phyloP scores from a whole-genome alignment of 2,888 invertebrate species.

The Tryphoninae sp. region DNA sequence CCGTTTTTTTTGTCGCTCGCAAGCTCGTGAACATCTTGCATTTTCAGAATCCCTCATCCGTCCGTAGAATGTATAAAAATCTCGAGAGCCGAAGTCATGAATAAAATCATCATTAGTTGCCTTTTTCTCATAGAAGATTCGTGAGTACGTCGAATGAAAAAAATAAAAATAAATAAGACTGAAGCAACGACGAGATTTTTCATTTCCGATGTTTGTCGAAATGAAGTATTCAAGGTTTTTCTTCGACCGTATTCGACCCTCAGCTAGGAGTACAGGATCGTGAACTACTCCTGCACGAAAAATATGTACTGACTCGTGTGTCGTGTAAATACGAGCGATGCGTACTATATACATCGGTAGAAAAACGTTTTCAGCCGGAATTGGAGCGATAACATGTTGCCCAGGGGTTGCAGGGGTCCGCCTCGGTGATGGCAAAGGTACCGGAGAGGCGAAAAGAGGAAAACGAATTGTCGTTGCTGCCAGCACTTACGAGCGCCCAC shows the following conservation, averaged over 20 bases:
- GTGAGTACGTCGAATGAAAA: not conserved
- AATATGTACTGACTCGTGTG: not conserved
- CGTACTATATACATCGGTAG: not conserved
- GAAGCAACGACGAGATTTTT: not conserved
- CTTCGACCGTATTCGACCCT: too few relatives aligned
- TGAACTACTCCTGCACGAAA: not conserved
- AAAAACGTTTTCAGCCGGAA: slow-evolving; percentile 43
- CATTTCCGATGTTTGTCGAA: slow-evolving; percentile 1
- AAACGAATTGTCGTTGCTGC: slow-evolving; percentile 33
- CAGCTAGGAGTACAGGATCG: too few relatives aligned
- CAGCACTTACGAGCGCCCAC: slow-evolving; percentile 26
- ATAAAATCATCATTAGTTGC: slow-evolving; percentile 7
- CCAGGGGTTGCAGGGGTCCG: slow-evolving; percentile 7
- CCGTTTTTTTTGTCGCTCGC: not conserved
- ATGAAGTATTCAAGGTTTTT: not conserved
- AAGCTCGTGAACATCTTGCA: slow-evolving; percentile 19
- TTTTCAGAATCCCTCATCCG: slow-evolving; percentile 35
- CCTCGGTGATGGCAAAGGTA: not conserved
- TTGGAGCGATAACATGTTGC: slow-evolving; percentile 49
- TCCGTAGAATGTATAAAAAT: not conserved
- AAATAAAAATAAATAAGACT: not conserved
- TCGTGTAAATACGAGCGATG: not conserved
- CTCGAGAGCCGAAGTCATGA: not conserved
- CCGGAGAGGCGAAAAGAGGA: slow-evolving; percentile 15
- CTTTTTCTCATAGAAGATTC: not conserved